Base-by-base conservation (phyloP, 2,113 vertebrate species). In the Cochlearius cochlearius region DNA sequence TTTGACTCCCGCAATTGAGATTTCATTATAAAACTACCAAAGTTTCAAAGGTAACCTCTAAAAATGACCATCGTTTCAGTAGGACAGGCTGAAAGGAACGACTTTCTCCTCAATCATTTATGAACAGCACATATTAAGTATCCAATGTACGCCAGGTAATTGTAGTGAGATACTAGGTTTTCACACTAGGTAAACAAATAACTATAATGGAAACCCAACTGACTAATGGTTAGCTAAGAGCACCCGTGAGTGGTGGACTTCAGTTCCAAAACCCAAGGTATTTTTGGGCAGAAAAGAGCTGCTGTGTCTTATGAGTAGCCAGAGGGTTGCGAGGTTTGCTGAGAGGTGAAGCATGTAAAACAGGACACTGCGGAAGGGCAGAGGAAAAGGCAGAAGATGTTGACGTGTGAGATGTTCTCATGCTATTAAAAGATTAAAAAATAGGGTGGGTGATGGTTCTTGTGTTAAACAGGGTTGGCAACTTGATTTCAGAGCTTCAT, bases 111-210 rank as follows among this genome's bases (percentile, higher is more conserved):
- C 74, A 79, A 95, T 97, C 76, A 96, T 96, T 83, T 69, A 97
- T 71, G 69, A 83, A 39, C 7, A 43, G 32, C 71, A 83, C 47
- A 67, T 96, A 97, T 92, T 86, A 73, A 85, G 77, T 97, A 52
- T 96, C 93, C 71, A 27, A 29, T 86, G 59, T 55, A 56, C 0
- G 16, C 77, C 91, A 95, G 41, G 89, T 91, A 80, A 95, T 86
- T 95, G 89, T 67, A 77, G 77, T 83, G 80, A 91, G 97, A 91
- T 95, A 82, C 71, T 97, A 94, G 94, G 94, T 94, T 97, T 97
- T 97, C 97, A 97, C 89, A 94, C 71, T 20, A 74, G 74, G 96
- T 92, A 97, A 96, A 93, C 94, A 95, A 96, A 92, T 96, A 91
- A 90, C 59, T 55, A 72, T 82, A 94, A 96, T 96, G 91, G 91